Evolutionary conservation across 2,113 vertebrate genomes (phyloP).

Genomic region (Callipepla californica): DNA sequence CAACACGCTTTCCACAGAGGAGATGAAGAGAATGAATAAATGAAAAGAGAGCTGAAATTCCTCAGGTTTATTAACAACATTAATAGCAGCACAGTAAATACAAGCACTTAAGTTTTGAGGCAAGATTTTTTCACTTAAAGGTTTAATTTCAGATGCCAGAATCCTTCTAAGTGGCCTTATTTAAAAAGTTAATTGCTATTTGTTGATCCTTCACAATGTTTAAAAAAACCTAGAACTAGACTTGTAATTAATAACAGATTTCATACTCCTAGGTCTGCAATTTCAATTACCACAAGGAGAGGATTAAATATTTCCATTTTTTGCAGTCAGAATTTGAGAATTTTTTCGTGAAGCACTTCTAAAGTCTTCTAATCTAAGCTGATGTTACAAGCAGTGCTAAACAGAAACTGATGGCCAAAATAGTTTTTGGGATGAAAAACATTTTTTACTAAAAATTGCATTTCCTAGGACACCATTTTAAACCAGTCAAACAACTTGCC

Average conservation of each 20-base stretch:
- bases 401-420: background rate
- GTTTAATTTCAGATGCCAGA: background rate
- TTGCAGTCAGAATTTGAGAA: background rate
- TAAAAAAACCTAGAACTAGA: background rate
- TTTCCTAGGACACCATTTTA: background rate
- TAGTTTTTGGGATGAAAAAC: background rate
- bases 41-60: background rate
- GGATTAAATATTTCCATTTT: background rate
- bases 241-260: background rate
- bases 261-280: background rate
- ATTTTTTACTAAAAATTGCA: fast-evolving
- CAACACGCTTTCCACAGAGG: background rate
- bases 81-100: background rate
- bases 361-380: background rate
- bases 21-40: background rate
- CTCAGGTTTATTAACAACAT: background rate
- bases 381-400: background rate
- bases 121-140: background rate
- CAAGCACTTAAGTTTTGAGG: background rate
- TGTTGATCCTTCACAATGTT: background rate
- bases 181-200: slow-evolving; percentile 1
- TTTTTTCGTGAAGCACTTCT: background rate
- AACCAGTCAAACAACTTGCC: background rate
- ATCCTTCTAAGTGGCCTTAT: background rate
- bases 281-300: background rate